Percentiles rank a stretch among this genome's conserved stretches.
phyloP scores from a whole-genome alignment of 2,113 vertebrate genomes.

The Thryonomys swinderianus region DNA sequence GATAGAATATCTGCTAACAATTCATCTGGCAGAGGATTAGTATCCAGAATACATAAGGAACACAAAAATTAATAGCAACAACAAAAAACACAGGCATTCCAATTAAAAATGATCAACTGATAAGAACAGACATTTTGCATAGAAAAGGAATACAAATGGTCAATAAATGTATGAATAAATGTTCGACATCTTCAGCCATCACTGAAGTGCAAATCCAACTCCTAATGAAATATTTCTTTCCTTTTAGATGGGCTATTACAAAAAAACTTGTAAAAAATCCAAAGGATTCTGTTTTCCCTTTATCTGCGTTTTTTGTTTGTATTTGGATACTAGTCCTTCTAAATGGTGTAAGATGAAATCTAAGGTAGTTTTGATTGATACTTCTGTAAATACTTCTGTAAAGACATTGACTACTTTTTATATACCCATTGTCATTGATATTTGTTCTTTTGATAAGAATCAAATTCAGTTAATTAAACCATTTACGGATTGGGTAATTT shows the following conservation, averaged over 20 bases:
- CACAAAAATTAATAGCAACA: background rate
- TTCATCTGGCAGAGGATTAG: background rate
- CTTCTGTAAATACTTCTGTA: background rate
- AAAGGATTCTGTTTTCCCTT: background rate
- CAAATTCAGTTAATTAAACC: background rate
- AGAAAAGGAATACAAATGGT: background rate
- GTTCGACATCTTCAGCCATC: background rate
- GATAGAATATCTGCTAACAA: background rate
- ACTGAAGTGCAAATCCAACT: background rate
- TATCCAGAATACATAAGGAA: background rate
- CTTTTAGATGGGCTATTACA: background rate
- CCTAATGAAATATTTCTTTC: background rate
- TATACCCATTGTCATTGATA: background rate
- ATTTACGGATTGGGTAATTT: background rate
- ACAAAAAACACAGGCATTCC: background rate
- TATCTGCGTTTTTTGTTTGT: background rate
- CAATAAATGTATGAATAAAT: background rate
- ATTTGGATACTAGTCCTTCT: background rate
- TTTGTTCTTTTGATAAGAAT: background rate
- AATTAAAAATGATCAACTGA: background rate
- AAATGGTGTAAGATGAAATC: background rate
- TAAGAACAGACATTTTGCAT: background rate
- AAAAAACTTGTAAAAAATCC: background rate
- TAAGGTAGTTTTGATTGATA: background rate
- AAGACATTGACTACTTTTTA: background rate